Base-by-base conservation (phyloP, 1,140 invertebrate species). In the Teleogryllus occipitalis region DNA sequence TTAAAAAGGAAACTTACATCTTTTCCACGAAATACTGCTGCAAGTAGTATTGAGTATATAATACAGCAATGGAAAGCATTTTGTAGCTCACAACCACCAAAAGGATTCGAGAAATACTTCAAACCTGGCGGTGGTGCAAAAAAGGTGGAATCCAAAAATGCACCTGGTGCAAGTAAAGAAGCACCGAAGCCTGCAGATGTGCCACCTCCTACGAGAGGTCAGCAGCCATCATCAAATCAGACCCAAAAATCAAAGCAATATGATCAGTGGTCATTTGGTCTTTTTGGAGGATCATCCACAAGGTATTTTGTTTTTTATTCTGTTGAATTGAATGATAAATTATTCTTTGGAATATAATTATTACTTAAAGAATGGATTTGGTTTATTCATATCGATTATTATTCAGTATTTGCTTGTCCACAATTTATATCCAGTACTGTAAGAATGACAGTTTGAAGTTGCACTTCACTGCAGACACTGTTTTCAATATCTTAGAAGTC, bases 91-190 rank as follows among this genome's bases (percentile, higher is more conserved):
- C 54, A 92, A 49, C 65, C 93, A 83, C 94, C 95, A 0, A 96
- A 97, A 88, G 96, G 96, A 22, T 97, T 97, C 86, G 96, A 96
- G 86, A 97, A 97, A 83, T 97, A 93, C 86, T 97, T 95, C 83
- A 90, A 92, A 84, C 90, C 90, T 78, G 87, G 89, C 81, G 86
- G 85, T 84, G 82, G 84, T 18, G 89, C 90, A 78, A 85, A 89
- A 84, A 81, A 85, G 21, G 27, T 27, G 18, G n/a, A 80, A n/a
- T 79, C 78, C 14, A 22, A 12, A 22, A 49, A 77, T 47, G 22
- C 39, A 3, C 8, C 79, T 54, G 79, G 18, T 12, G 83, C 86
- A 81, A 78, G 84, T 80, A 81, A 84, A 77, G 81, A 83, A 78
- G 65, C 78, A 74, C 81, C 83, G 74, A 83, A 83, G 79, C 84